phyloP scores from a whole-genome alignment of 2,797 vertebrate genomes.

The Pantherophis alleghaniensis region DNA sequence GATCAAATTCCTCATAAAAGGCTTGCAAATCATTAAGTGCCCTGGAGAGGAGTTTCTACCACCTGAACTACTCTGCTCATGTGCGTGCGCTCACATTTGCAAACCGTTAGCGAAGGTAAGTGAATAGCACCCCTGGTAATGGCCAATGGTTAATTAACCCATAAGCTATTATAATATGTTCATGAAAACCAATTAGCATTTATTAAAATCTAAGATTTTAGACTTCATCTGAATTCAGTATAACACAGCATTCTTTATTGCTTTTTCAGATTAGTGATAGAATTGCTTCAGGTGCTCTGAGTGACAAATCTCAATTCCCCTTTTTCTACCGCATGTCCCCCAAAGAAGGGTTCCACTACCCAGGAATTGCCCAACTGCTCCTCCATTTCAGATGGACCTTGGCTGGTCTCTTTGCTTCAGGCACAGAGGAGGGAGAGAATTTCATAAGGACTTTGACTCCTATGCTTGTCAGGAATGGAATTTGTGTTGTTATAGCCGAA shows the following conservation, averaged over 20 bases:
- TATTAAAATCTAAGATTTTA: not conserved
- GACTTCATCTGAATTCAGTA: not conserved
- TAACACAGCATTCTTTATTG: accelerated
- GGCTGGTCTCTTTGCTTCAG: not conserved
- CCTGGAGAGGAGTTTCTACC: too few species aligned
- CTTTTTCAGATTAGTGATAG: not conserved
- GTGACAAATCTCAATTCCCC: not conserved
- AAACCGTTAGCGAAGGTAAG: too few species aligned
- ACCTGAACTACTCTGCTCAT: too few species aligned
- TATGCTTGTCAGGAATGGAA: not conserved
- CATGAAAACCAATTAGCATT: not conserved
- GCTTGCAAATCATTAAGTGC: too few species aligned
- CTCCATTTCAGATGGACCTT: not conserved
- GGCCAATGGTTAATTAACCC: not conserved
- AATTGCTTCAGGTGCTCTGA: not conserved
- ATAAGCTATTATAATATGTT: not conserved
- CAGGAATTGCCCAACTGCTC: not conserved
- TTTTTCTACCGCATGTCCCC: not conserved
- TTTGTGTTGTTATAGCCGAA: not conserved
- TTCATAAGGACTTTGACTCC: not conserved
- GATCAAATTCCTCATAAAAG: too few species aligned
- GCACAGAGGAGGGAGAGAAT: not conserved
- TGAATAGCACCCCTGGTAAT: too few species aligned
- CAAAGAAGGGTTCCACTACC: not conserved
- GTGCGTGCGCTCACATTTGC: too few species aligned